Conservation (phyloP, 2,797 vertebrate genomes). For the Epinephelus malabaricus region DNA sequence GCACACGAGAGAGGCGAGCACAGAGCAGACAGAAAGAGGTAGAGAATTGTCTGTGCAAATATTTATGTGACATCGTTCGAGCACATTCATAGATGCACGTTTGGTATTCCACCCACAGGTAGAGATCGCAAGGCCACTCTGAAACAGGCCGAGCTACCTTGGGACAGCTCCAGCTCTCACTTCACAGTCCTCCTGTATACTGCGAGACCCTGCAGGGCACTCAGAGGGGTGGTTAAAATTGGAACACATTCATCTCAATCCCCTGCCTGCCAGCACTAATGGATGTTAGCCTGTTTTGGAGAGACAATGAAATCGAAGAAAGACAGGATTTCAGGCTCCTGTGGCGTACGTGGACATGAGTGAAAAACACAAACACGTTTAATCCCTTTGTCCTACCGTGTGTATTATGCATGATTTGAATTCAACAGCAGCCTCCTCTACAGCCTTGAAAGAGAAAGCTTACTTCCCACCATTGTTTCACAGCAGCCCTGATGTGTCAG, state of each 20-base stretch:
- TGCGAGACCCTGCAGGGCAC: constrained; percentile 57
- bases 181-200: constrained; percentile 50
- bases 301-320: constrained; percentile 72
- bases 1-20: neutral
- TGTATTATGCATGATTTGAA: constrained; percentile 50
- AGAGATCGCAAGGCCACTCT: constrained; percentile 47
- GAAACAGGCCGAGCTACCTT: constrained; percentile 51
- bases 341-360: constrained; percentile 38
- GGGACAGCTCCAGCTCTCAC: constrained; percentile 64
- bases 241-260: constrained; percentile 80
- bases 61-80: constrained; percentile 23
- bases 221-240: constrained; percentile 72
- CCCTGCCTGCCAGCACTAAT: constrained; percentile 71
- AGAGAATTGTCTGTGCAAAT: constrained; percentile 14
- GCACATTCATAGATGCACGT: constrained; percentile 16
- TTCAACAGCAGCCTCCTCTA: constrained; percentile 40
- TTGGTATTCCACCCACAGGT: constrained; percentile 64
- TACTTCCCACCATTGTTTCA: constrained; percentile 28
- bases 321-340: constrained; percentile 56
- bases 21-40: neutral
- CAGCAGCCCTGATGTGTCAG: constrained; percentile 16
- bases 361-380: constrained; percentile 51
- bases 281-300: constrained; percentile 71
- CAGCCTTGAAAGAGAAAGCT: constrained; percentile 41
- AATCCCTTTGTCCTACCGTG: constrained; percentile 48